A percentile compares a stretch with the other conserved stretches of the same genome.
Evolutionary conservation across 2,888 invertebrate genomes (phyloP).

Genomic region (Apamea sordens): DNA sequence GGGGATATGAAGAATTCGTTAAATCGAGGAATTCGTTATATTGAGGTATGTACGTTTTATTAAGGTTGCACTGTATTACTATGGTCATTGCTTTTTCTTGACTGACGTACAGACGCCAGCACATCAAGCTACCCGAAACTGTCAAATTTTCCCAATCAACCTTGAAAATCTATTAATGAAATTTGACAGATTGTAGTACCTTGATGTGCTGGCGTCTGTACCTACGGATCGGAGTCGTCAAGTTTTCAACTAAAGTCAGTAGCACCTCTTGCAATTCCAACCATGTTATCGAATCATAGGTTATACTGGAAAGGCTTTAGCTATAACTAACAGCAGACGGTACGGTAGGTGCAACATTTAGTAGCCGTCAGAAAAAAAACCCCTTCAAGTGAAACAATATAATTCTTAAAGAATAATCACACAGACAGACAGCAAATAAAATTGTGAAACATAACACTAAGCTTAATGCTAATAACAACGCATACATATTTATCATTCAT

Average conservation of each 20-base stretch:
- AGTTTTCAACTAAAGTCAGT: background rate
- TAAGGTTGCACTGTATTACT: too few relatives aligned
- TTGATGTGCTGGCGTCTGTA: too few relatives aligned
- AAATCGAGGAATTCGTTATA: too few relatives aligned
- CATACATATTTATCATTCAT: constrained; percentile 64
- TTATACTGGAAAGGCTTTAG: background rate
- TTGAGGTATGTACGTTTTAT: too few relatives aligned
- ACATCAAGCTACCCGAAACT: too few relatives aligned
- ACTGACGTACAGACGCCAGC: too few relatives aligned
- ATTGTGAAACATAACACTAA: constrained; percentile 57
- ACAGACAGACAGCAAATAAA: constrained; percentile 35
- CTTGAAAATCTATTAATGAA: too few relatives aligned
- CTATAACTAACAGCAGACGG: background rate
- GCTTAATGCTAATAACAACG: constrained; percentile 57
- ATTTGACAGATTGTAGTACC: too few relatives aligned
- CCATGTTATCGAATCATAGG: background rate
- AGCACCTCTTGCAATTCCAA: background rate
- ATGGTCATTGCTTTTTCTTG: background rate
- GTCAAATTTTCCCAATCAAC: too few relatives aligned
- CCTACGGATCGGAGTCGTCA: too few relatives aligned
- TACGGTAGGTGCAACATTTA: too few relatives aligned
- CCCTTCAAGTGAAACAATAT: background rate
- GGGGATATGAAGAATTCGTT: too few relatives aligned
- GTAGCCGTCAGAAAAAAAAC: background rate
- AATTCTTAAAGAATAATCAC: constrained; percentile 10